phyloP scores from a whole-genome alignment of 2,888 invertebrate species.

The Athalia circularis region DNA sequence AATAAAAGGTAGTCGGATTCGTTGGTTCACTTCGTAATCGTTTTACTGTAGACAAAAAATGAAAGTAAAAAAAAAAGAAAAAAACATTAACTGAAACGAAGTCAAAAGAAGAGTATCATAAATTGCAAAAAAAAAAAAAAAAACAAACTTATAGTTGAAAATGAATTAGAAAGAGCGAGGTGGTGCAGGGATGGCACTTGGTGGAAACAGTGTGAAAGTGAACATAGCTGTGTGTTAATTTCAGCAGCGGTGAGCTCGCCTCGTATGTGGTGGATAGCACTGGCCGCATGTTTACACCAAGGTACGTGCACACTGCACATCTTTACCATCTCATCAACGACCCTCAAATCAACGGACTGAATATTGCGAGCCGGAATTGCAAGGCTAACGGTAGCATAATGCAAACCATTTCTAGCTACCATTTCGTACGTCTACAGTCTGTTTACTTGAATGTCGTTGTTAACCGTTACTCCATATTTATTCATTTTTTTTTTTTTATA shows the following conservation, averaged over 20 bases:
- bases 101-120: neutral
- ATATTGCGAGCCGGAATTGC: constrained; percentile 15
- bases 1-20: neutral
- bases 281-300: constrained; percentile 76
- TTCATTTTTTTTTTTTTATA: neutral
- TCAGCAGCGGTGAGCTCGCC: constrained; percentile 73
- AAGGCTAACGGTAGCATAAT: neutral
- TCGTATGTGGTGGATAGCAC: constrained; percentile 75
- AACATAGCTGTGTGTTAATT: constrained; percentile 65
- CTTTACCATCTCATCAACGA: constrained; percentile 46
- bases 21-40: constrained; percentile 40
- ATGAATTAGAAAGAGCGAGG: constrained; percentile 52
- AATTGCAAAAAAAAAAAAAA: neutral
- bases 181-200: constrained; percentile 56
- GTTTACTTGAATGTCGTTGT: constrained; percentile 46
- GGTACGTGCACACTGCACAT: constrained; percentile 74
- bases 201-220: constrained; percentile 63
- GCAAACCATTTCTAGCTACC: constrained; percentile 20
- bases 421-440: constrained; percentile 34
- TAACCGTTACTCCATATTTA: constrained; percentile 39
- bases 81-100: neutral
- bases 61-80: constrained; percentile 26
- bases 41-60: constrained; percentile 20
- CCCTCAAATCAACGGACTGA: constrained; percentile 45
- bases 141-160: constrained; percentile 8